Percentiles rank a stretch among this genome's conserved stretches.
Conservation (phyloP, 2,113 vertebrate species). For the Odobenus rosmarus region DNA sequence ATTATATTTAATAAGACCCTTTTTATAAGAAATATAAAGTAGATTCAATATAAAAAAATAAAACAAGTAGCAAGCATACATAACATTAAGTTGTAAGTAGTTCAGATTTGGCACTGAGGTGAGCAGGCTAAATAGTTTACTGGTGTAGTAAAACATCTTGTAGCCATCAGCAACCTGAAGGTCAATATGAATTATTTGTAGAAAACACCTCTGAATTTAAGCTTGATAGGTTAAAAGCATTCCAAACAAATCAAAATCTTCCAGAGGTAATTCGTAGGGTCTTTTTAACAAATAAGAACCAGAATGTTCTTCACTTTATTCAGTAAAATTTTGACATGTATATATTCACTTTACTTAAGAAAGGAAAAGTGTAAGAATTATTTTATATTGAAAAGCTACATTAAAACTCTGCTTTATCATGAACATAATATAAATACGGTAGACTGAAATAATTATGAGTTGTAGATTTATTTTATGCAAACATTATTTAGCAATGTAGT, state of each 20-base stretch:
- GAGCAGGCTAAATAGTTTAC: background rate
- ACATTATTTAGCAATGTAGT: background rate
- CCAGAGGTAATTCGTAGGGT: background rate
- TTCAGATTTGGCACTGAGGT: background rate
- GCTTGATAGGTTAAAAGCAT: background rate
- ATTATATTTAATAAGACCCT: background rate
- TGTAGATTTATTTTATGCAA: constrained; percentile 44
- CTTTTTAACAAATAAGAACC: background rate
- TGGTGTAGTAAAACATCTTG: background rate
- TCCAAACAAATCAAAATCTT: constrained; percentile 35
- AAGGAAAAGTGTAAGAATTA: background rate
- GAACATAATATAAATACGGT: background rate
- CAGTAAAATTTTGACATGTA: constrained; percentile 39
- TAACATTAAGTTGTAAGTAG: background rate
- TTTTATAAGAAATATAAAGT: background rate
- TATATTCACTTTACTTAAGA: constrained; percentile 13
- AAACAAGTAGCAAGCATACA: background rate
- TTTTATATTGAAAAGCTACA: constrained; percentile 17
- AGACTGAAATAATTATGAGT: constrained; percentile 27
- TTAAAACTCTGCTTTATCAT: background rate
- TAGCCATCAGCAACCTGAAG: background rate
- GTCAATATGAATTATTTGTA: constrained; percentile 24
- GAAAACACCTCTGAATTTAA: constrained; percentile 24
- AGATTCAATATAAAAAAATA: constrained; percentile 3
- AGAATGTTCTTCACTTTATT: constrained; percentile 15